These are phyloP conservation scores for Cariama cristata DNA, from an alignment of 2,113 vertebrate genomes.

Conservation along the genomic window DNA sequence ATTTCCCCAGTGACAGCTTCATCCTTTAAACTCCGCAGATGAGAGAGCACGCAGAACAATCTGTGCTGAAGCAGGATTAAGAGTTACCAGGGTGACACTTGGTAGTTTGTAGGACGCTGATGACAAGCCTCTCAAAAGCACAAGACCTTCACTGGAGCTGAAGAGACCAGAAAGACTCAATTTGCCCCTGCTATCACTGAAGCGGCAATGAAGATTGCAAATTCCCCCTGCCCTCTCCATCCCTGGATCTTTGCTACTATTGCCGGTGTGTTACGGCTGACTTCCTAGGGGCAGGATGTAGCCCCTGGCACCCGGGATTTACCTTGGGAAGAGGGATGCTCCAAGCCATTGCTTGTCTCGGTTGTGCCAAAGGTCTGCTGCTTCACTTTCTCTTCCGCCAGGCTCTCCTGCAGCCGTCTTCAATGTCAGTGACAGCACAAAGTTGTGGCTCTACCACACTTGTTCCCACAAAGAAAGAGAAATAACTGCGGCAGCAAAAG, in stretches of 20 bases:
- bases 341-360: neutral
- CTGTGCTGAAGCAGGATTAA: constrained; percentile 32
- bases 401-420: neutral
- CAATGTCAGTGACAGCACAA: neutral
- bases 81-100: constrained; percentile 54
- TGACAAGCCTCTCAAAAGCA: neutral
- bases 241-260: neutral
- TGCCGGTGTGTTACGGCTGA: neutral
- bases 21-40: neutral
- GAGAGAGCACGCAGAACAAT: neutral
- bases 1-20: constrained; percentile 46
- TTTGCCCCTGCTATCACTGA: neutral
- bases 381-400: neutral
- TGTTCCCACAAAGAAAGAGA: neutral
- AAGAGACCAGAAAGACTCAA: neutral
- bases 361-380: neutral
- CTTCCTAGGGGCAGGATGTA: neutral
- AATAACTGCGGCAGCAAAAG: neutral
- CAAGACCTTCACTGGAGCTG: neutral
- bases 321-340: neutral
- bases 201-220: neutral
- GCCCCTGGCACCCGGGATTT: neutral
- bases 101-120: constrained; percentile 18
- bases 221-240: neutral
- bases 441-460: neutral